Evolutionary conservation across 2,797 vertebrate species (phyloP), one percentile per base, ranked within the genome.

Genomic region (Picus viridis): DNA sequence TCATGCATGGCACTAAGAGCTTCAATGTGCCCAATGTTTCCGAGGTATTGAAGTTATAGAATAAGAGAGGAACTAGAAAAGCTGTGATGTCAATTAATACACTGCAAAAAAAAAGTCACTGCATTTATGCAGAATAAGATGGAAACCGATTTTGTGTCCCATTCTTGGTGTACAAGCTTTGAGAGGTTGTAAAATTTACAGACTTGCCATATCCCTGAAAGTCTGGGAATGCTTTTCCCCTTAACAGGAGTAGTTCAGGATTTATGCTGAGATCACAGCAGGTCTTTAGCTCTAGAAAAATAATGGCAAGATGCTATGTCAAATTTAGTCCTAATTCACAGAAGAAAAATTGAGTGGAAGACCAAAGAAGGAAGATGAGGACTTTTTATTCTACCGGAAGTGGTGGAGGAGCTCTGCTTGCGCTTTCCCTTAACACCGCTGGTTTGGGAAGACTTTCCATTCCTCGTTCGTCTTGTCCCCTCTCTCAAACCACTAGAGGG

Each of bases 401-500:
- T 64, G 32, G 12, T 26, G 20, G 24, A 81, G n/a, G 22, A 89
- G 7, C 45, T 93, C 22, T 34, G 47, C n/a, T n/a, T 54, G 51
- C 12, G 5, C 8, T 67, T 53, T 32, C 7, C 22, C 8, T 29
- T 86, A 49, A 32, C 19, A 15, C 10, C 26, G 13, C 32, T 2
- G 29, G 3, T 80, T 80, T 67, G 41, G 39, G 14, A 32, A 82
- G n/a, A 14, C 17, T 67, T 47, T 34, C 7, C 16, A 9, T 29
- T 16, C 30, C 11, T 54, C 19, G 82, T 58, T n/a, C 24, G 4
- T 18, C 16, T 23, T 43, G 53, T 72, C 8, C 24, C 3, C 23
- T 19, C 16, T 20, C 3, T 9, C 7, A 7, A 4, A 27, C 95
- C 97, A 93, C 96, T 94, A 97, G 97, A 96, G 97, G 97, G 95